Conservation (phyloP, 1,140 invertebrate genomes). For the Apis laboriosa region DNA sequence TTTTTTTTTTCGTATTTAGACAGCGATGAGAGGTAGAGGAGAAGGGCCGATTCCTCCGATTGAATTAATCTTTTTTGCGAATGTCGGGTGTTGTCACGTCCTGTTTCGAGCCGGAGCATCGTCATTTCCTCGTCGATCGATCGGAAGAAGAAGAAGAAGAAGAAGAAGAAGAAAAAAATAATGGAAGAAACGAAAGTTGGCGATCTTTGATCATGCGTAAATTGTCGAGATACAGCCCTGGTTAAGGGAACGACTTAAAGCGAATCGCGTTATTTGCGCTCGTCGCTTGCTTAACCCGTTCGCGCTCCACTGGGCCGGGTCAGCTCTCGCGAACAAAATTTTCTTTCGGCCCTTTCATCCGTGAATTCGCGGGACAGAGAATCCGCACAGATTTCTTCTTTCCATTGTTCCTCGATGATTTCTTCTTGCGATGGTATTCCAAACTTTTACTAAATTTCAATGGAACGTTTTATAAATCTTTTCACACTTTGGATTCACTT, state of each 20-base stretch:
- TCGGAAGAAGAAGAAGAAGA: no score
- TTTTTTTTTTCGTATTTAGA: not conserved
- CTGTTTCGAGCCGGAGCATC: conserved; percentile 51
- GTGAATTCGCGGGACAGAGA: not conserved
- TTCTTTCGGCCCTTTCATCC: not conserved
- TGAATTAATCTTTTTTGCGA: conserved; percentile 27
- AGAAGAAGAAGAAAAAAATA: not conserved
- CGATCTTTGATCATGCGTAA: conserved; percentile 61
- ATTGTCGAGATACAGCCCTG: conserved; percentile 21
- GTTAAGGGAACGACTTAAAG: conserved; percentile 43
- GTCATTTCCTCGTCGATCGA: conserved; percentile 54
- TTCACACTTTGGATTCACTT: no score
- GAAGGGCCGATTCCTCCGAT: not conserved
- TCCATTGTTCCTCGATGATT: not conserved
- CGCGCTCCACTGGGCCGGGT: not conserved
- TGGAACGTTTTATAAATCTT: not conserved
- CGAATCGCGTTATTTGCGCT: conserved; percentile 50
- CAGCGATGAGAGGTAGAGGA: not conserved
- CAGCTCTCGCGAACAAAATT: conserved; percentile 10
- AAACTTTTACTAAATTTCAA: not conserved
- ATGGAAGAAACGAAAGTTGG: conserved; percentile 36
- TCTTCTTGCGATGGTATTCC: not conserved
- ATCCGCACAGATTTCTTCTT: not conserved
- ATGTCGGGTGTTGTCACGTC: conserved; percentile 46
- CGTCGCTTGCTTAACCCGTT: conserved; percentile 32